A percentile compares a stretch with the other conserved stretches of the same genome.
These are phyloP conservation scores for Serrognathus titanus DNA, from an alignment of 2,888 invertebrate genomes.

Conservation along the genomic window DNA sequence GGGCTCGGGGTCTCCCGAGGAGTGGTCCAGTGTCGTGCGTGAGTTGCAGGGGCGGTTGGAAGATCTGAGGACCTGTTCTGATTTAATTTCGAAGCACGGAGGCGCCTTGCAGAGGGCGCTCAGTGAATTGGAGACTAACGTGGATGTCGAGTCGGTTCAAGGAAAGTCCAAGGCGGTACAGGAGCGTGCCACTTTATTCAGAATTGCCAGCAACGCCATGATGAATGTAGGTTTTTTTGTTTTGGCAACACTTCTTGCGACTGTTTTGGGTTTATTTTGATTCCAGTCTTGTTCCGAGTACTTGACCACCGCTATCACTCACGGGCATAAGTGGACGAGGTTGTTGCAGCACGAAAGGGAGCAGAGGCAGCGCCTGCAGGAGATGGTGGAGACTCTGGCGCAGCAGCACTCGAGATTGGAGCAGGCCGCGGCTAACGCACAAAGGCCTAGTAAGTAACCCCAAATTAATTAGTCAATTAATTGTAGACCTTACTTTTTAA, in stretches of 20 bases:
- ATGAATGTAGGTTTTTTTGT: conserved; percentile 70
- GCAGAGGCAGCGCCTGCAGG: conserved; percentile 86
- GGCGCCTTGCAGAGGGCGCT: conserved; percentile 77
- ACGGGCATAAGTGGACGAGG: conserved; percentile 89
- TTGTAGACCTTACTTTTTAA: too few species aligned
- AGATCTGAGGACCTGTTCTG: conserved; percentile 87
- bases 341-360: conserved; percentile 93
- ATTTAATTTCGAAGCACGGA: conserved; percentile 86
- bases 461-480: too few species aligned
- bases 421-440: conserved; percentile 73
- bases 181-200: conserved; percentile 91
- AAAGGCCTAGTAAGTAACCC: conserved; percentile 45
- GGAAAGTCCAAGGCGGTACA: conserved; percentile 84
- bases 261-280: conserved; percentile 10
- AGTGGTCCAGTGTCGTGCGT: conserved; percentile 61
- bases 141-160: conserved; percentile 51
- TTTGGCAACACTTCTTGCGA: not conserved
- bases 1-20: conserved; percentile 51
- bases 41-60: conserved; percentile 79
- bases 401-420: conserved; percentile 95
- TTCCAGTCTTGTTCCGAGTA: conserved; percentile 86
- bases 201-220: conserved; percentile 95
- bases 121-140: conserved; percentile 69
- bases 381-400: conserved; percentile 96
- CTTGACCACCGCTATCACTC: conserved; percentile 82